Conservation (phyloP, 2,113 vertebrate species). For the Galemys pyrenaicus region DNA sequence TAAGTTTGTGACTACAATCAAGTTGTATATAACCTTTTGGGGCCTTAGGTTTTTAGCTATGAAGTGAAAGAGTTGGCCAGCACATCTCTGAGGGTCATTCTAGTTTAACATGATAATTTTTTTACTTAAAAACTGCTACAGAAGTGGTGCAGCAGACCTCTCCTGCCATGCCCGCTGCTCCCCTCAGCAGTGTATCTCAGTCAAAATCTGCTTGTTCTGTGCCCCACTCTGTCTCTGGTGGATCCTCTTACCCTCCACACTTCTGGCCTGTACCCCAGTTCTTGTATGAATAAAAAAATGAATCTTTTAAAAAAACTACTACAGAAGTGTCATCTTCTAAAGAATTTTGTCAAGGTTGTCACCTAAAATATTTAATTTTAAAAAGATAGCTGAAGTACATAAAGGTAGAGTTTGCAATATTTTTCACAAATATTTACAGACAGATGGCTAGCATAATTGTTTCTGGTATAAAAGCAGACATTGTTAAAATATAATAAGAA, state of each 20-base stretch:
- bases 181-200: too few species aligned
- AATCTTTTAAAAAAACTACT: too few species aligned
- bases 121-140: slow-evolving; percentile 14
- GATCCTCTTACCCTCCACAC: too few species aligned
- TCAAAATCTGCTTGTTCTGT: too few species aligned
- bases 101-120: neutral
- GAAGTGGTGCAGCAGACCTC: too few species aligned
- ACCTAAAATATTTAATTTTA: slow-evolving; percentile 48
- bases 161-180: too few species aligned
- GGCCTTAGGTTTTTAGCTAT: neutral
- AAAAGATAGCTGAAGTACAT: slow-evolving; percentile 69
- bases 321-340: slow-evolving; percentile 14
- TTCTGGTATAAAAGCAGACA: slow-evolving; percentile 79
- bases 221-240: too few species aligned
- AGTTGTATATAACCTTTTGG: slow-evolving; percentile 44
- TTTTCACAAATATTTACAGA: slow-evolving; percentile 73
- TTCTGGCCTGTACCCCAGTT: too few species aligned
- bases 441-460: slow-evolving; percentile 81
- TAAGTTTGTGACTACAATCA: neutral
- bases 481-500: slow-evolving; percentile 76
- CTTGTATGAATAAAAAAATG: too few species aligned
- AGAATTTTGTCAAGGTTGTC: slow-evolving; percentile 5
- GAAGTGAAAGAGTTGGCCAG: neutral
- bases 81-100: neutral
- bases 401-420: slow-evolving; percentile 70